These are phyloP conservation scores for Chrysolina oricalcia DNA, from an alignment of 2,888 invertebrate genomes.

Conservation along the genomic window DNA sequence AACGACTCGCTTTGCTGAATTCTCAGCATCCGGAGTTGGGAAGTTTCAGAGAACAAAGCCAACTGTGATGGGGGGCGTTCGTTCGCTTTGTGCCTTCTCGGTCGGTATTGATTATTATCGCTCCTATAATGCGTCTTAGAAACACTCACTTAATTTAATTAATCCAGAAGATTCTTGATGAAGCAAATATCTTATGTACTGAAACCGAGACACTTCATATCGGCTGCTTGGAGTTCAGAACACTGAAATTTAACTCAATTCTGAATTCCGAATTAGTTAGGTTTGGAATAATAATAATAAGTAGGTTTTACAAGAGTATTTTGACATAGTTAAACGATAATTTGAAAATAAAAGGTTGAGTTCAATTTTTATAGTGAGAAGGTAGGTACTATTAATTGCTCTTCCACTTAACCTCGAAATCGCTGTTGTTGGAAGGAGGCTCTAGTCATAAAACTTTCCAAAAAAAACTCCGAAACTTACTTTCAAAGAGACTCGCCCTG, in stretches of 20 bases:
- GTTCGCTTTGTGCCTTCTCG: constrained; percentile 56
- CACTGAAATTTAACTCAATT: constrained; percentile 21
- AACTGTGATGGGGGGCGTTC: constrained; percentile 52
- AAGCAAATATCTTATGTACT: constrained; percentile 63
- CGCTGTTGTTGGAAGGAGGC: too few relatives aligned
- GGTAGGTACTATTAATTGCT: too few relatives aligned
- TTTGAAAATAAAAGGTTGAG: too few relatives aligned
- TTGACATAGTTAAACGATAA: too few relatives aligned
- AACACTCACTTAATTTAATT: constrained; percentile 65
- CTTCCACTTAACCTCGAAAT: too few relatives aligned
- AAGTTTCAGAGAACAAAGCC: constrained; percentile 24
- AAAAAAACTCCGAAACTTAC: too few relatives aligned
- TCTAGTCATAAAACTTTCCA: too few relatives aligned
- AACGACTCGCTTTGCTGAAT: constrained; percentile 29
- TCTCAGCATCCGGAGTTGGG: constrained; percentile 23
- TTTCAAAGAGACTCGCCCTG: too few relatives aligned
- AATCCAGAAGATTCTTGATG: constrained; percentile 63
- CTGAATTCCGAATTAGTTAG: not conserved
- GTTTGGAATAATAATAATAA: too few relatives aligned
- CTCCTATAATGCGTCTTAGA: constrained; percentile 60
- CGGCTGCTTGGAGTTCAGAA: constrained; percentile 34
- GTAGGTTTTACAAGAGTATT: too few relatives aligned
- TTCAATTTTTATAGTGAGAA: too few relatives aligned
- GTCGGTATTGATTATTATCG: constrained; percentile 60
- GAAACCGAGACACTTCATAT: constrained; percentile 60